These are phyloP conservation scores for Scylla paramamosain DNA, from an alignment of 1,140 invertebrate species.

Conservation along the genomic window DNA sequence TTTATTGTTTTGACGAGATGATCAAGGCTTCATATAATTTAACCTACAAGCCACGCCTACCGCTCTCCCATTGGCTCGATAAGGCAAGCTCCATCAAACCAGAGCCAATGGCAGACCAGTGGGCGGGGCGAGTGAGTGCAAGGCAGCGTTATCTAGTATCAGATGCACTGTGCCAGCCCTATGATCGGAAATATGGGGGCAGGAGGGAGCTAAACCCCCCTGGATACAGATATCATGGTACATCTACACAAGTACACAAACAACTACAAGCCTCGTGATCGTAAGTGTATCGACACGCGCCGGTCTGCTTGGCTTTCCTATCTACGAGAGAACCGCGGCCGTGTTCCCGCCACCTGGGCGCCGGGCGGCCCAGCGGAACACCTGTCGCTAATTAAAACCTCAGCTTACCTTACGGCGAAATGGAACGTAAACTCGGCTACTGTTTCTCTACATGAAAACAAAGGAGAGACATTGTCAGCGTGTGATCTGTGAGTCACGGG, in stretches of 20 bases:
- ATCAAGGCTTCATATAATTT: background rate
- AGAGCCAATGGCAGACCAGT: slow-evolving; percentile 46
- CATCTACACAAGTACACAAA: slow-evolving; percentile 72
- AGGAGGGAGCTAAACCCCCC: slow-evolving; percentile 49
- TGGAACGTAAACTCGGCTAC: background rate
- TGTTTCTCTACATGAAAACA: background rate
- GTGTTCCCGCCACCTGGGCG: background rate
- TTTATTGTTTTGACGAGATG: slow-evolving; percentile 23
- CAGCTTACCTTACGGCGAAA: slow-evolving; percentile 21
- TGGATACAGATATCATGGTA: slow-evolving; percentile 47
- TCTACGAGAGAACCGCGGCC: background rate
- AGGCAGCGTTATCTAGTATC: slow-evolving; percentile 35
- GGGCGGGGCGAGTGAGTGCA: slow-evolving; percentile 28
- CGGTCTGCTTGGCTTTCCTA: slow-evolving; percentile 17
- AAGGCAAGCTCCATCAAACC: slow-evolving; percentile 36
- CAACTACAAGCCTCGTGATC: slow-evolving; percentile 64
- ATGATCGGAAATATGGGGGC: slow-evolving; percentile 49
- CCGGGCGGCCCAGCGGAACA: background rate
- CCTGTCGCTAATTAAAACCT: background rate
- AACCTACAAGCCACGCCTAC: slow-evolving; percentile 34
- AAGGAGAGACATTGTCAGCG: background rate
- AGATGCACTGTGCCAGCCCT: background rate
- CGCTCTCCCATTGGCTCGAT: slow-evolving; percentile 35
- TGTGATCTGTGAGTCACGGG: background rate
- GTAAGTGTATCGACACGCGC: slow-evolving; percentile 66